A percentile compares a stretch with the other conserved stretches of the same genome.
These are phyloP conservation scores for Dicroscelio sp. DNA, from an alignment of 2,888 invertebrate genomes.

Conservation along the genomic window DNA sequence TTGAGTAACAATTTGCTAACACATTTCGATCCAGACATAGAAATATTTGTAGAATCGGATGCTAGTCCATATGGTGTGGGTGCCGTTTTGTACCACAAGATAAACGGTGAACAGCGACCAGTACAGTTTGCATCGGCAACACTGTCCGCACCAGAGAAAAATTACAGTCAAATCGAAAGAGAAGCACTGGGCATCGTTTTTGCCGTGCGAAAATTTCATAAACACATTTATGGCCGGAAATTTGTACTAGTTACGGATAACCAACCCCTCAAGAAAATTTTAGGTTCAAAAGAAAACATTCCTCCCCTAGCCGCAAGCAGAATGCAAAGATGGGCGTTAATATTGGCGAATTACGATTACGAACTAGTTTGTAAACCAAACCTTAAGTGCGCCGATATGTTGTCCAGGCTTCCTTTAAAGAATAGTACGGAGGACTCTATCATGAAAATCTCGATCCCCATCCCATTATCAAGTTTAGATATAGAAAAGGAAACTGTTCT, in stretches of 20 bases:
- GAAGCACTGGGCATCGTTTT: slow-evolving; percentile 86
- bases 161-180: slow-evolving; percentile 84
- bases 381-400: slow-evolving; percentile 67
- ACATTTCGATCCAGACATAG: neutral
- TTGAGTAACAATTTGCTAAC: neutral
- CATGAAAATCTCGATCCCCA: neutral
- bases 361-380: slow-evolving; percentile 49
- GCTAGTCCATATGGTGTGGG: slow-evolving; percentile 89
- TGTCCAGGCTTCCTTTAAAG: slow-evolving; percentile 52
- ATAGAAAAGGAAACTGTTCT: slow-evolving; percentile 46
- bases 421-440: slow-evolving; percentile 15
- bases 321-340: slow-evolving; percentile 82
- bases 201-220: slow-evolving; percentile 83
- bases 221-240: slow-evolving; percentile 82
- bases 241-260: slow-evolving; percentile 67
- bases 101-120: slow-evolving; percentile 79
- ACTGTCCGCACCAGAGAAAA: slow-evolving; percentile 75
- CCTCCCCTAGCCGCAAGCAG: slow-evolving; percentile 81
- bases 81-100: slow-evolving; percentile 83
- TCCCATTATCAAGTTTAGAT: slow-evolving; percentile 42
- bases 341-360: slow-evolving; percentile 80
- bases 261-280: slow-evolving; percentile 78
- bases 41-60: slow-evolving; percentile 35
- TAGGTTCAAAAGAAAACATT: slow-evolving; percentile 79
- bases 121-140: slow-evolving; percentile 81